These are phyloP conservation scores for Corythornis cristatus DNA, from an alignment of 2,113 vertebrate genomes.

Conservation along the genomic window DNA sequence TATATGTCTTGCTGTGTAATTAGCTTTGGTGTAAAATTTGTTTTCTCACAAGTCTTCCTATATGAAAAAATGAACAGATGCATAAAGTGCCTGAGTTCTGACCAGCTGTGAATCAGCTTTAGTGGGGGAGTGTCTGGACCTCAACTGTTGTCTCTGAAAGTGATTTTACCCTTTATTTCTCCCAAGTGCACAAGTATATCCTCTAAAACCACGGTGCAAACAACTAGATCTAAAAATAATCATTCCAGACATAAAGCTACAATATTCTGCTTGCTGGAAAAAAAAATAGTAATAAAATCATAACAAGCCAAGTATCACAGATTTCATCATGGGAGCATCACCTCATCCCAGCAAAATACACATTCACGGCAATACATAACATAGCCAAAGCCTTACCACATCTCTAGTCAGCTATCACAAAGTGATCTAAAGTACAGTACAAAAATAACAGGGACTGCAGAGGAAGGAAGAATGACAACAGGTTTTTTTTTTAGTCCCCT, in stretches of 20 bases:
- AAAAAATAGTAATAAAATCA: background rate
- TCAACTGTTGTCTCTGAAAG: background rate
- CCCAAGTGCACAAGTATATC: background rate
- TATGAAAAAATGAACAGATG: background rate
- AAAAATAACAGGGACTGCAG: slow-evolving; percentile 1
- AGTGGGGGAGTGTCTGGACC: background rate
- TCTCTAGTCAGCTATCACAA: slow-evolving; percentile 2
- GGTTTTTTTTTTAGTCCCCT: background rate
- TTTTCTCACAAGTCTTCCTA: background rate
- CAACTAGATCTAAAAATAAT: background rate
- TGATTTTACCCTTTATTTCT: background rate
- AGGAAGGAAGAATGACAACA: background rate
- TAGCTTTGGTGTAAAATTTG: background rate
- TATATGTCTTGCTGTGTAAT: background rate
- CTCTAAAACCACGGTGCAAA: background rate
- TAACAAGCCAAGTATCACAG: background rate
- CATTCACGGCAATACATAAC: background rate
- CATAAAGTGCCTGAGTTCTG: background rate
- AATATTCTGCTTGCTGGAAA: background rate
- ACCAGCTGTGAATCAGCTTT: background rate
- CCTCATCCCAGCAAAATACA: background rate
- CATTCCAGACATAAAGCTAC: background rate
- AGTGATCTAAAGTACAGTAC: background rate
- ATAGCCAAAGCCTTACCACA: background rate
- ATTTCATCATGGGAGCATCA: background rate